These are phyloP conservation scores for Acomys russatus DNA, from an alignment of 2,797 vertebrate genomes.

Conservation along the genomic window DNA sequence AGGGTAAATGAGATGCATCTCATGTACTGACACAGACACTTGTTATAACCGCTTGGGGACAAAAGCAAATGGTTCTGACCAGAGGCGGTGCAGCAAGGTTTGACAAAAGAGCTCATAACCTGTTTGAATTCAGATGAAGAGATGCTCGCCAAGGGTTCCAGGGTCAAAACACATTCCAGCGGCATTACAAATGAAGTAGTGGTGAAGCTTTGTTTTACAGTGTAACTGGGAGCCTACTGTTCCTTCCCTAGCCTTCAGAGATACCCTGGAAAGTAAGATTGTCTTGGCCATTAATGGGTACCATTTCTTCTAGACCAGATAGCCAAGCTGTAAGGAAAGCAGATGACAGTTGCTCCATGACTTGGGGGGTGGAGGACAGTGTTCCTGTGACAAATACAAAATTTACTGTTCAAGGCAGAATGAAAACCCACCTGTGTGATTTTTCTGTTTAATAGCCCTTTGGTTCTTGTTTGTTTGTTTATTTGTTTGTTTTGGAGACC, in stretches of 20 bases:
- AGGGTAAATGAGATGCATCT: not conserved
- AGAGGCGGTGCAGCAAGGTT: not conserved
- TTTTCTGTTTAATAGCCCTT: not conserved
- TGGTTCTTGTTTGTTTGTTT: not conserved
- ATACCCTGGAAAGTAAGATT: not conserved
- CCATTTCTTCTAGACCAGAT: not conserved
- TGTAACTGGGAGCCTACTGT: not conserved
- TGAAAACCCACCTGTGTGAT: not conserved
- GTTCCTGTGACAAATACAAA: not conserved
- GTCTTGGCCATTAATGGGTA: not conserved
- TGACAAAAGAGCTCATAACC: not conserved
- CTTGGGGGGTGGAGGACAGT: not conserved
- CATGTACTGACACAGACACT: not conserved
- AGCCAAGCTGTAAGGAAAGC: not conserved
- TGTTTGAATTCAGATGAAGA: slow-evolving; percentile 31
- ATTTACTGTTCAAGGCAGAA: slow-evolving; percentile 5
- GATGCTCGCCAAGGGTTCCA: not conserved
- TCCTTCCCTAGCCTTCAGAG: not conserved
- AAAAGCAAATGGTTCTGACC: not conserved
- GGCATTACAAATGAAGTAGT: not conserved
- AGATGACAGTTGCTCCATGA: not conserved
- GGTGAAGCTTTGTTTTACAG: slow-evolving; percentile 1
- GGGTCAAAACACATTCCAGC: too few relatives aligned
- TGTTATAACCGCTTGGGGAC: not conserved
- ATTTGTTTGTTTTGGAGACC: not conserved